phyloP scores from a whole-genome alignment of 2,113 vertebrate species.

The Chloroceryle aenea region DNA sequence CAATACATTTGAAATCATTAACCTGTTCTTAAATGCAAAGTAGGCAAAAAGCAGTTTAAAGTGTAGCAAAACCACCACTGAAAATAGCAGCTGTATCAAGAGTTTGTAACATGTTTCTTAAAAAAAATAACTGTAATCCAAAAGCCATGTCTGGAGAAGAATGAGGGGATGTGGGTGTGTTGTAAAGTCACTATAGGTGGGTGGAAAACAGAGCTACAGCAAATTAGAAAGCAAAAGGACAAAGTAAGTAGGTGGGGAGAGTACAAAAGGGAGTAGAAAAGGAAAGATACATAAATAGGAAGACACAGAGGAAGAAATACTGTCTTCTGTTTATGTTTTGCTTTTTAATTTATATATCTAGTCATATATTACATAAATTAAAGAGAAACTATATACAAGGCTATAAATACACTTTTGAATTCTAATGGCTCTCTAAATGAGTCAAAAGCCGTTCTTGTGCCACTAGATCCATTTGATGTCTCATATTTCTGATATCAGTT shows the following conservation, averaged over 20 bases:
- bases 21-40: not conserved
- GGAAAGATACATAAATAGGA: not conserved
- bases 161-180: not conserved
- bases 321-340: slow-evolving; percentile 52
- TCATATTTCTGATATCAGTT: slow-evolving; percentile 39
- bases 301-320: not conserved
- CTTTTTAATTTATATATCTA: slow-evolving; percentile 71
- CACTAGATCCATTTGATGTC: slow-evolving; percentile 16
- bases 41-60: not conserved
- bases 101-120: not conserved
- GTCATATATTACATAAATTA: slow-evolving; percentile 59
- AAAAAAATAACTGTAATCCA: slow-evolving; percentile 1
- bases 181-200: slow-evolving; percentile 33
- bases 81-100: not conserved
- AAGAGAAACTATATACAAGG: slow-evolving; percentile 45
- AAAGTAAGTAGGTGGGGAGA: not conserved
- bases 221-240: slow-evolving; percentile 35
- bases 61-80: not conserved
- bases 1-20: not conserved
- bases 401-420: slow-evolving; percentile 57
- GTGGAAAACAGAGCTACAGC: slow-evolving; percentile 32
- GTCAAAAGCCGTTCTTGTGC: not conserved
- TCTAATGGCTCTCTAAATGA: slow-evolving; percentile 4
- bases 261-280: slow-evolving; percentile 3
- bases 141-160: not conserved